Evolutionary conservation across 2,797 vertebrate genomes (phyloP).

Genomic region (Danio aesculapii): DNA sequence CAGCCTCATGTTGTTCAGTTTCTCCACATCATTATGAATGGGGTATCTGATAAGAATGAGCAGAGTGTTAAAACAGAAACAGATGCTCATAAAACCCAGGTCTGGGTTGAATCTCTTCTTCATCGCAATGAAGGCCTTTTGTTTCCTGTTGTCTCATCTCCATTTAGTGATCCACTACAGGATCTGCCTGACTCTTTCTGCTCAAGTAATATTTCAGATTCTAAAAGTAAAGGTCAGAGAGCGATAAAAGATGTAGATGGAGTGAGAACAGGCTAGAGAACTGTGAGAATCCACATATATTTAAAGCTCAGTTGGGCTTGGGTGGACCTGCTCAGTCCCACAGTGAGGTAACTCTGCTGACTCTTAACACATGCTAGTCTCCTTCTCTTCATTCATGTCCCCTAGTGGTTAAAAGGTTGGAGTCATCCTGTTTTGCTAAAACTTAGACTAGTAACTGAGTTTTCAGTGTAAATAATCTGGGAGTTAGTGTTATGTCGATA

Average conservation of each 20-base stretch:
- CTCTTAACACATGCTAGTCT: not conserved
- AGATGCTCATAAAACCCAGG: slow-evolving; percentile 14
- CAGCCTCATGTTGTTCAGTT: slow-evolving; percentile 11
- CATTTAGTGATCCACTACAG: slow-evolving; percentile 8
- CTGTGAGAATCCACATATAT: slow-evolving; percentile 27
- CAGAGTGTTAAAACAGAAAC: slow-evolving; percentile 12
- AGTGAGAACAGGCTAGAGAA: slow-evolving; percentile 10
- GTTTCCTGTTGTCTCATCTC: not conserved
- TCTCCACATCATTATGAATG: not conserved
- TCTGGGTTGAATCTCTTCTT: slow-evolving; percentile 6
- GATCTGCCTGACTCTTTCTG: not conserved
- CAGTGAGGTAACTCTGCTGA: slow-evolving; percentile 31
- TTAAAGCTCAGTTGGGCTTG: slow-evolving; percentile 23
- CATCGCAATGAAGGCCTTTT: not conserved
- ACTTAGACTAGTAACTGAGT: not conserved
- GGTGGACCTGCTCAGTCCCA: slow-evolving; percentile 43
- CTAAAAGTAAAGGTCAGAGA: not conserved
- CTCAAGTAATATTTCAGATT: not conserved
- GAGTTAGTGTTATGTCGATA: not conserved
- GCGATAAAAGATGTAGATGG: not conserved
- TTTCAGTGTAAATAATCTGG: not conserved
- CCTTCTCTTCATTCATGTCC: not conserved
- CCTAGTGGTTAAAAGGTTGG: not conserved
- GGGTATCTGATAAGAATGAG: not conserved
- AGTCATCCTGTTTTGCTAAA: slow-evolving; percentile 4